A percentile compares a stretch with the other conserved stretches of the same genome.
Evolutionary conservation across 2,888 invertebrate genomes (phyloP).

Genomic region (Polyommatus icarus): DNA sequence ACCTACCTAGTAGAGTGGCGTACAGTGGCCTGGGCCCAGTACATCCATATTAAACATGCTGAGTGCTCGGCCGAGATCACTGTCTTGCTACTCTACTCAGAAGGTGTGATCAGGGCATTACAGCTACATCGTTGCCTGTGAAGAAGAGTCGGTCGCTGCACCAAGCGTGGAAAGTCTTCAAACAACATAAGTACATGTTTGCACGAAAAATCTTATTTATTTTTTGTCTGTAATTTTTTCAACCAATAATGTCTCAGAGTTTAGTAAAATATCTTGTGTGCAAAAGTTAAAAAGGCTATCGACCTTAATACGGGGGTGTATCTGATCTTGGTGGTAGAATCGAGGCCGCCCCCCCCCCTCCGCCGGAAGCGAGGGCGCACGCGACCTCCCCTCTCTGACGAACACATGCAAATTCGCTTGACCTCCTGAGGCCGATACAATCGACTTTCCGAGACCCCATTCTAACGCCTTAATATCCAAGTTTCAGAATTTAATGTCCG

Average conservation of each 20-base stretch:
- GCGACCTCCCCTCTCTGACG: slow-evolving; percentile 62
- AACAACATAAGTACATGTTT: too few relatives aligned
- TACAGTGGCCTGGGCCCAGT: too few relatives aligned
- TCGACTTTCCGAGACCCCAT: slow-evolving; percentile 44
- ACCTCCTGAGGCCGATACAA: slow-evolving; percentile 57
- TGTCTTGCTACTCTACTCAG: too few relatives aligned
- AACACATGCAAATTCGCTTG: slow-evolving; percentile 68
- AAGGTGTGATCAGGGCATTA: too few relatives aligned
- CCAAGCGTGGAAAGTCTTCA: too few relatives aligned
- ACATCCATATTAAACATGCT: too few relatives aligned
- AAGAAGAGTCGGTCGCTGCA: too few relatives aligned
- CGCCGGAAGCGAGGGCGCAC: slow-evolving; percentile 69
- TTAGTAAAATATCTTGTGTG: background rate
- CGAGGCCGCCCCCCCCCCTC: slow-evolving; percentile 60
- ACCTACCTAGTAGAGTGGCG: too few relatives aligned
- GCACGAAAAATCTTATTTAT: background rate
- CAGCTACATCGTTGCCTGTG: too few relatives aligned
- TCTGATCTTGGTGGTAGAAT: slow-evolving; percentile 60
- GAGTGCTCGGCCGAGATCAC: too few relatives aligned
- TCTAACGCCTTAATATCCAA: slow-evolving; percentile 10
- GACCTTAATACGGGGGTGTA: slow-evolving; percentile 42
- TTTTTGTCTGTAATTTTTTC: too few relatives aligned
- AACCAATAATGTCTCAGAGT: too few relatives aligned
- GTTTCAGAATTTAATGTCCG: background rate
- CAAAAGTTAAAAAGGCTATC: slow-evolving; percentile 18